phyloP scores from a whole-genome alignment of 1,140 invertebrate species.

The Latrodectus geometricus region DNA sequence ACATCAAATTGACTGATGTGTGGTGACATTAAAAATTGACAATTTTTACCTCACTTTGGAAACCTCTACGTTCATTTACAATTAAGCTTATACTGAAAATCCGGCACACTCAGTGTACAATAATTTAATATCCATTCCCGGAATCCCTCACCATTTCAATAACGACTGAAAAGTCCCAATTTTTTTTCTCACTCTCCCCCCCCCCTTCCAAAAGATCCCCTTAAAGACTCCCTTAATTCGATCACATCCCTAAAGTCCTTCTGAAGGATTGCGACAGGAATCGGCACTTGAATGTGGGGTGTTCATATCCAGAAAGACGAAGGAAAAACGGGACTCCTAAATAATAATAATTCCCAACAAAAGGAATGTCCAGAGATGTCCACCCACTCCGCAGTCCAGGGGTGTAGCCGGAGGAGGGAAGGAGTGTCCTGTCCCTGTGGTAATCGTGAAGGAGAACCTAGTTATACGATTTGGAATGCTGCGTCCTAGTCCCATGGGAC shows the following conservation, averaged over 20 bases:
- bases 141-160: too few relatives aligned
- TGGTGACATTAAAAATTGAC: too few relatives aligned
- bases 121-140: too few relatives aligned
- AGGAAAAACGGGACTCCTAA: neutral
- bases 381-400: neutral
- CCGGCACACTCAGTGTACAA: too few relatives aligned
- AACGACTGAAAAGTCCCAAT: too few relatives aligned
- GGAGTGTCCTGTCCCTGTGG: neutral
- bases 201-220: neutral
- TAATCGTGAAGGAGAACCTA: neutral
- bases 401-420: neutral
- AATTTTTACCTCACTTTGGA: too few relatives aligned
- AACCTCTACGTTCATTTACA: too few relatives aligned
- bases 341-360: neutral
- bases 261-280: neutral
- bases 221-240: neutral
- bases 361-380: neutral
- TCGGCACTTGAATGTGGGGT: neutral
- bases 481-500: neutral
- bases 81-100: too few relatives aligned
- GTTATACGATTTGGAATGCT: neutral
- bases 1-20: too few relatives aligned
- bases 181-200: neutral
- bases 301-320: neutral
- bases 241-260: neutral